Conservation (phyloP, 2,888 invertebrate genomes). For the Scelioninae gen. 2 region DNA sequence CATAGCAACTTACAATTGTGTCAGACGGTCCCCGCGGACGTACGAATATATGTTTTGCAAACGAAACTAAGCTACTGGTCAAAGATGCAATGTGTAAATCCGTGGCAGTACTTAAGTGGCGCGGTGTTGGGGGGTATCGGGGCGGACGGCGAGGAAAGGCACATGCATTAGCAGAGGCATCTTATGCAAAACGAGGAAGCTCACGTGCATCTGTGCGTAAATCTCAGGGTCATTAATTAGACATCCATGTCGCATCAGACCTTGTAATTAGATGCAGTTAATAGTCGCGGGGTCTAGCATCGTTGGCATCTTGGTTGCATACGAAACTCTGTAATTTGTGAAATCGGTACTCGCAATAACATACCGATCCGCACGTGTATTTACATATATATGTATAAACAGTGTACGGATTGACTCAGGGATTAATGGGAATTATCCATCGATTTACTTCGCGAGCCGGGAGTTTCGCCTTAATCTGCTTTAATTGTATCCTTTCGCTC, state of each 20-base stretch:
- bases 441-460: conserved; percentile 69
- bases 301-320: conserved; percentile 67
- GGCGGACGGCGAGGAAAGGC: conserved; percentile 59
- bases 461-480: conserved; percentile 64
- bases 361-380: conserved; percentile 56
- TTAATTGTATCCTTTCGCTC: conserved; percentile 34
- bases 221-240: conserved; percentile 74
- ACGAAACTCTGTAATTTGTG: conserved; percentile 70
- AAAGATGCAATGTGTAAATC: conserved; percentile 44
- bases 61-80: conserved; percentile 53
- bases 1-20: no score
- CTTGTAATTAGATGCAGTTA: conserved; percentile 75
- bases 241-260: conserved; percentile 72
- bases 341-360: conserved; percentile 60
- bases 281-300: conserved; percentile 68
- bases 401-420: conserved; percentile 40
- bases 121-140: conserved; percentile 39
- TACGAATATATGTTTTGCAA: conserved; percentile 36
- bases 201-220: conserved; percentile 73
- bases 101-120: conserved; percentile 50
- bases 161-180: conserved; percentile 67
- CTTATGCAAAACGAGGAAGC: conserved; percentile 71
- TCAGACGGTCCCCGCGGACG: no score
- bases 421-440: conserved; percentile 64
- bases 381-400: conserved; percentile 47